Percentiles rank a stretch among this genome's conserved stretches.
phyloP scores from a whole-genome alignment of 2,797 vertebrate genomes.

The Anas capensis region DNA sequence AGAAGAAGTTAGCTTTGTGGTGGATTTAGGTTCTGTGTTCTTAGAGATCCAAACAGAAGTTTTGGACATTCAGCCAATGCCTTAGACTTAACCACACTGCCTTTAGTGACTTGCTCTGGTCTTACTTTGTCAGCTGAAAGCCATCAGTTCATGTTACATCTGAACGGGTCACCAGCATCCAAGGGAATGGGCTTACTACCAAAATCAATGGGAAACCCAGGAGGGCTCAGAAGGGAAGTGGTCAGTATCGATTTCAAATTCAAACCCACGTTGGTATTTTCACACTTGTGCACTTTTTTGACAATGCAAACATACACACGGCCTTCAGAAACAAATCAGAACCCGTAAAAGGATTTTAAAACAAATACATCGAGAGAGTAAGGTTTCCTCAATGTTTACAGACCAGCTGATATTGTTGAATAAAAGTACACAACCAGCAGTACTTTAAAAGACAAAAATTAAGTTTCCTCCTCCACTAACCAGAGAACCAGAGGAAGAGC shows the following conservation, averaged over 20 bases:
- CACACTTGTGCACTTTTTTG: not conserved
- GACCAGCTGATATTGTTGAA: not conserved
- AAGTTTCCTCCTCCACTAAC: not conserved
- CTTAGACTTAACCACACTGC: not conserved
- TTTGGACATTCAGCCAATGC: not conserved
- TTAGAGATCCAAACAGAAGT: not conserved
- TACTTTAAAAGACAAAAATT: not conserved
- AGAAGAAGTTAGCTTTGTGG: not conserved
- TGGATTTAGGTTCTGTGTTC: not conserved
- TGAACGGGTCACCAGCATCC: not conserved
- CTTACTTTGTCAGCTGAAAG: not conserved
- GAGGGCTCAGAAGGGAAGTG: not conserved
- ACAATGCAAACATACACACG: not conserved
- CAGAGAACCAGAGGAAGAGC: not conserved
- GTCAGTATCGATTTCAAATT: not conserved
- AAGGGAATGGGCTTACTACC: not conserved
- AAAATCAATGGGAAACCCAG: not conserved
- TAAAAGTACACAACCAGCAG: not conserved
- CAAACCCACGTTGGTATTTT: not conserved
- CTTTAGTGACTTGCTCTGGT: not conserved
- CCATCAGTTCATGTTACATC: not conserved
- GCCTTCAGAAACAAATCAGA: not conserved
- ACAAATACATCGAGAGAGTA: not conserved
- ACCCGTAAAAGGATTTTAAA: not conserved
- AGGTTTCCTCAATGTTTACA: fast-evolving